Base-by-base conservation (phyloP, 2,113 vertebrate species). In the Abramis brama region DNA sequence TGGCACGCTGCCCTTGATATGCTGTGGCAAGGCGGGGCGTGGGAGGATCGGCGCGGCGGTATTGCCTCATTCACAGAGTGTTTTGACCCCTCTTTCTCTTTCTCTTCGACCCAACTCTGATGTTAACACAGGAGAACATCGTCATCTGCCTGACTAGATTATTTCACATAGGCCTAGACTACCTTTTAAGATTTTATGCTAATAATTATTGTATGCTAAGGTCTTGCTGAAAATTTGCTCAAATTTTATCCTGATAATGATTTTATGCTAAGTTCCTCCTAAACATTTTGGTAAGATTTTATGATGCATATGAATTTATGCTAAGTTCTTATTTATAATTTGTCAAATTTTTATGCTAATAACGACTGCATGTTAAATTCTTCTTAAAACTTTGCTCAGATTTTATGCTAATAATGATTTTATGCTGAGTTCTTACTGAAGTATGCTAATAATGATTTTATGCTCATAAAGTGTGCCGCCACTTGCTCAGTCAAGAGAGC, bases 1-100 rank as follows among this genome's bases (percentile, higher is more conserved):
- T 85, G 79, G 83, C 90, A 87, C 30, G 5, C 87, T 86, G 89
- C 86, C 73, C 86, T 90, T 92, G 79, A 86, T 77, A 88, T 23
- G 78, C 71, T 86, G 82, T 15, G 80, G 88, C 90, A 90, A 90
- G 92, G 93, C 87, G 93, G 92, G 92, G 90, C 82, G 74, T 92
- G 92, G 91, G 91, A 93, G 83, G 88, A 88, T 86, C 88, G 87
- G 88, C 85, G 87, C n/a, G 79, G 83, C 60, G 62, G 79, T 50
- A 86, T 86, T 87, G 85, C 86, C 84, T 90, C 89, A 84, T 86
- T 89, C 88, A 88, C 88, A 86, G 50, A 52, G 45, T 5, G 15
- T 73, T 17, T 21, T 25, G 52, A 71, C 82, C 55, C 27, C 68
- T 39, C 30, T 57, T 33, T 39, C 15, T 11, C 71, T 47, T 80